A percentile compares a stretch with the other conserved stretches of the same genome.
Conservation (phyloP, 2,113 vertebrate species). For the Brachionichthys hirsutus region DNA sequence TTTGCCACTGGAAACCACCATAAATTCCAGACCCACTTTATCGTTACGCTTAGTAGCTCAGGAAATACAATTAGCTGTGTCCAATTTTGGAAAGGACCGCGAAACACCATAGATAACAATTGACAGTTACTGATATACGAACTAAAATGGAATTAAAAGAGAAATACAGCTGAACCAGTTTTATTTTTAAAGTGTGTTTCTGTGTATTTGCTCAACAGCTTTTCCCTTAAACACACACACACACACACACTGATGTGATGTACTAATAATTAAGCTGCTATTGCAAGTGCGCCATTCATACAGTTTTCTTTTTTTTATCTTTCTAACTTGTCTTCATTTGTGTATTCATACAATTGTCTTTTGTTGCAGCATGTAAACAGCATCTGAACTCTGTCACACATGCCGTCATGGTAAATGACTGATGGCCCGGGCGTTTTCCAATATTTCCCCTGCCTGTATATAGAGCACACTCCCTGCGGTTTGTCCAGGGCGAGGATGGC, state of each 20-base stretch:
- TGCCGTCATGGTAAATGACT: slow-evolving; percentile 51
- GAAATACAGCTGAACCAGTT: slow-evolving; percentile 20
- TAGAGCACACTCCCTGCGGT: slow-evolving; percentile 48
- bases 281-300: slow-evolving; percentile 48
- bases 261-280: slow-evolving; percentile 51
- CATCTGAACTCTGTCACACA: slow-evolving; percentile 32
- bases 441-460: slow-evolving; percentile 41
- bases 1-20: slow-evolving; percentile 56
- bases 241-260: slow-evolving; percentile 27
- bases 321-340: no score
- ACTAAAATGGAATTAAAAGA: slow-evolving; percentile 55
- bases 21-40: slow-evolving; percentile 66
- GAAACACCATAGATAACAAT: slow-evolving; percentile 55
- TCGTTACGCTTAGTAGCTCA: slow-evolving; percentile 63
- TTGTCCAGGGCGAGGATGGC: slow-evolving; percentile 44
- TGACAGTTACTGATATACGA: slow-evolving; percentile 57
- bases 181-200: slow-evolving; percentile 22
- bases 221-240: slow-evolving; percentile 26
- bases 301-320: slow-evolving; percentile 67
- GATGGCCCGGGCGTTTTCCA: slow-evolving; percentile 42
- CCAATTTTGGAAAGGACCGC: slow-evolving; percentile 54
- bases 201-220: slow-evolving; percentile 20
- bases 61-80: slow-evolving; percentile 70
- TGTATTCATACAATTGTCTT: slow-evolving; percentile 64
- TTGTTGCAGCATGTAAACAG: slow-evolving; percentile 39